Conservation (phyloP, 1,140 invertebrate genomes). For the Meloidogyne hapla region DNA sequence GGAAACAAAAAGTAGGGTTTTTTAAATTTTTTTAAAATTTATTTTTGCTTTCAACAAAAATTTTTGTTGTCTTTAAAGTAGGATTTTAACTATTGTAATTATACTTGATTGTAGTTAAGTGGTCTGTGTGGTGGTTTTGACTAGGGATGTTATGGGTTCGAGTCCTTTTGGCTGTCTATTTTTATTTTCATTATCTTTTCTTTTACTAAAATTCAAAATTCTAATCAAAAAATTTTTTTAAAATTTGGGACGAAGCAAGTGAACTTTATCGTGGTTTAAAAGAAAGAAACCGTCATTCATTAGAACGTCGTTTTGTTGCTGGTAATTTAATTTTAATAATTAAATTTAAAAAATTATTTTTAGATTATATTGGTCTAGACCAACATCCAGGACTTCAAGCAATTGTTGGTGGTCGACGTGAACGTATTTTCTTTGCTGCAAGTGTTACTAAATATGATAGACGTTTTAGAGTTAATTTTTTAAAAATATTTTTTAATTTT, state of each 20-base stretch:
- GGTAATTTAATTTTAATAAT: slow-evolving; percentile 66
- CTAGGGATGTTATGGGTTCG: too few relatives aligned
- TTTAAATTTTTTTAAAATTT: slow-evolving; percentile 30
- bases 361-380: slow-evolving; percentile 68
- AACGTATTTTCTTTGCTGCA: slow-evolving; percentile 74
- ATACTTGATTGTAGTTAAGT: too few relatives aligned
- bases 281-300: slow-evolving; percentile 71
- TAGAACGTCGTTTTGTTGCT: slow-evolving; percentile 75
- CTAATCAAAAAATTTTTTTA: not conserved
- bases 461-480: slow-evolving; percentile 70
- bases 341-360: not conserved
- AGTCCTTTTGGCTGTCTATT: too few relatives aligned
- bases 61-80: too few relatives aligned
- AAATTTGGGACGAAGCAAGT: slow-evolving; percentile 64
- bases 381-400: slow-evolving; percentile 68
- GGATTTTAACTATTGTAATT: too few relatives aligned
- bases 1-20: slow-evolving; percentile 67
- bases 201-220: too few relatives aligned
- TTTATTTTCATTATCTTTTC: too few relatives aligned
- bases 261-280: slow-evolving; percentile 73
- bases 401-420: slow-evolving; percentile 66
- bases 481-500: not conserved
- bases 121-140: too few relatives aligned
- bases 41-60: too few relatives aligned
- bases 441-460: slow-evolving; percentile 75